Evolutionary conservation across 2,888 invertebrate species (phyloP).

Genomic region (Pollenia amentaria): DNA sequence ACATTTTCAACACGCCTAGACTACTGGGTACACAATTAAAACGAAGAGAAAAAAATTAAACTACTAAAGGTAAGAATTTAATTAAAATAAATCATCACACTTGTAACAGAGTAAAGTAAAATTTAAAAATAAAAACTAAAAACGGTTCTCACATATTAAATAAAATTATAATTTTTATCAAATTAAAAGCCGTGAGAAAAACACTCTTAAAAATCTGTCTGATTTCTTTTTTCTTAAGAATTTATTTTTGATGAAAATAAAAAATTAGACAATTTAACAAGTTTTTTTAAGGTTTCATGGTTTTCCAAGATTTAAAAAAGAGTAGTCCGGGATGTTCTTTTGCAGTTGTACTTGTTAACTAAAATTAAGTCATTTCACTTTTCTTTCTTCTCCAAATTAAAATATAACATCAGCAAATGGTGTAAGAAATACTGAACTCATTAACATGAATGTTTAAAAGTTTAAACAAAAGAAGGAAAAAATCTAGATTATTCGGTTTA

Average conservation of each 20-base stretch:
- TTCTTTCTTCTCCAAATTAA: conserved; percentile 21
- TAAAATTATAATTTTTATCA: conserved; percentile 19
- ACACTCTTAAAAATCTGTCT: neutral
- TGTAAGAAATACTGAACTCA: conserved; percentile 47
- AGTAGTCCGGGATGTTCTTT: neutral
- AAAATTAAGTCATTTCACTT: conserved; percentile 71
- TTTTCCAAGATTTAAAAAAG: neutral
- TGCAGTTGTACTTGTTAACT: neutral
- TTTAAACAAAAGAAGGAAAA: conserved; percentile 5
- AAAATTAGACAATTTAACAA: conserved; percentile 34
- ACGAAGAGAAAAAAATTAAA: neutral
- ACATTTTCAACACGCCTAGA: neutral
- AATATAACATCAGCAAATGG: conserved; percentile 3
- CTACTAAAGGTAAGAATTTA: conserved; percentile 63
- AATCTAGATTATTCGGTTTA: conserved; percentile 4
- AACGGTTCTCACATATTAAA: conserved; percentile 32
- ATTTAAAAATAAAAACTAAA: neutral
- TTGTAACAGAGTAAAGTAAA: neutral
- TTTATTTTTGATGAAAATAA: neutral
- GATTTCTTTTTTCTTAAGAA: neutral
- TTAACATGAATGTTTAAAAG: conserved; percentile 37
- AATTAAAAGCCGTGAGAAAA: conserved; percentile 59
- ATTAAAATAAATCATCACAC: conserved; percentile 48
- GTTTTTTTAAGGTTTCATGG: neutral
- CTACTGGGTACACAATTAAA: conserved; percentile 43